Conservation (phyloP, 1,140 invertebrate genomes). For the Drosophila sechellia region DNA sequence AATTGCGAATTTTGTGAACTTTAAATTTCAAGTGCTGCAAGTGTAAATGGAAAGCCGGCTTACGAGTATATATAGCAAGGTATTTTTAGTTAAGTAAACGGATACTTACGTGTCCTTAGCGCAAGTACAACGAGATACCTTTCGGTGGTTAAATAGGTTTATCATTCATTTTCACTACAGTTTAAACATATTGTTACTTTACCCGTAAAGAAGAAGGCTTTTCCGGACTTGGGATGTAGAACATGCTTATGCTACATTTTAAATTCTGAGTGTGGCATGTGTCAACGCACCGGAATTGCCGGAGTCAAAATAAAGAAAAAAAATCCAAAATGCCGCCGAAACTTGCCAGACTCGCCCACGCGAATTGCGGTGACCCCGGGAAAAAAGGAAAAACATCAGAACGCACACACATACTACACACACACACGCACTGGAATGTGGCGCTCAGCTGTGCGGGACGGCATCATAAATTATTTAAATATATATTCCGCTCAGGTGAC, state of each 20-base stretch:
- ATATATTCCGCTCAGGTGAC: constrained; percentile 61
- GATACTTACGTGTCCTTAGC: too few relatives aligned
- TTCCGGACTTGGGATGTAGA: too few relatives aligned
- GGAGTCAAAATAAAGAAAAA: constrained; percentile 1
- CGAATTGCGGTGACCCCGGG: constrained; percentile 49
- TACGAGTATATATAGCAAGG: neutral
- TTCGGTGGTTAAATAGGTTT: too few relatives aligned
- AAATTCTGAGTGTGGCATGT: constrained; percentile 19
- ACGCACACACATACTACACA: neutral
- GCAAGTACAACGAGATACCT: too few relatives aligned
- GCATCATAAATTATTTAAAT: constrained; percentile 80
- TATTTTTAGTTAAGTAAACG: too few relatives aligned
- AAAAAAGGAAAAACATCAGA: constrained; percentile 31
- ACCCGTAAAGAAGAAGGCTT: too few relatives aligned
- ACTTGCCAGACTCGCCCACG: constrained; percentile 68
- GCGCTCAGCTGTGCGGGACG: constrained; percentile 63
- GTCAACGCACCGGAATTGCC: constrained; percentile 36
- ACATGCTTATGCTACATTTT: constrained; percentile 4
- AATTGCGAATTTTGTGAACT: constrained; percentile 55
- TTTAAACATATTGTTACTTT: too few relatives aligned
- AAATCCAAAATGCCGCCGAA: constrained; percentile 20
- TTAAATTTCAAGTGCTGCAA: constrained; percentile 17
- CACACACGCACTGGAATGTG: constrained; percentile 10
- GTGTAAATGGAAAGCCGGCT: neutral
- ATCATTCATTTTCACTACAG: too few relatives aligned